Evolutionary conservation across 2,113 vertebrate species (phyloP).

Genomic region (Lycaon pictus): DNA sequence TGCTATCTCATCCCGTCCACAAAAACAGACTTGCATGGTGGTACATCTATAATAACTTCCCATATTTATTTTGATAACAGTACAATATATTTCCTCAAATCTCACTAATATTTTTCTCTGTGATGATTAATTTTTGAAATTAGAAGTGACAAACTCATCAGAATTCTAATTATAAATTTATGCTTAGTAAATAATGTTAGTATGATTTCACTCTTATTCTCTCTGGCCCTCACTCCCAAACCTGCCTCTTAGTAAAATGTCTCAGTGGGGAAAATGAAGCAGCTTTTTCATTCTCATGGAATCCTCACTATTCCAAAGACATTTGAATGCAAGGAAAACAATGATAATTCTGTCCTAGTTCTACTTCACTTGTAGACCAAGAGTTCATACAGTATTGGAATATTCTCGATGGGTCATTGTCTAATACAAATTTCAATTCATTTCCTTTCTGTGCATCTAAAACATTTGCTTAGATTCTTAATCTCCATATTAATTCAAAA

Average conservation of each 20-base stretch:
- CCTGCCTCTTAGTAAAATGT: not conserved
- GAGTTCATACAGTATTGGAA: not conserved
- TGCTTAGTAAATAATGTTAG: not conserved
- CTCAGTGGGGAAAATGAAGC: not conserved
- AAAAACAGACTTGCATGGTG: not conserved
- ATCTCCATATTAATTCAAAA: constrained; percentile 27
- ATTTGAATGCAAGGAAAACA: constrained; percentile 33
- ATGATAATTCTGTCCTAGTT: constrained; percentile 13
- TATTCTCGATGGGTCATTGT: not conserved
- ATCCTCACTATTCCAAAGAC: constrained; percentile 27
- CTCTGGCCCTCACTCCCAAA: not conserved
- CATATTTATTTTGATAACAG: not conserved
- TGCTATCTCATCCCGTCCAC: not conserved
- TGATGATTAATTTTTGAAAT: constrained; percentile 36
- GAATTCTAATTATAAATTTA: not conserved
- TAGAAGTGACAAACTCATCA: not conserved
- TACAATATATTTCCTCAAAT: not conserved
- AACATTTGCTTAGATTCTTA: constrained; percentile 18
- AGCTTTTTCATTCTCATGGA: not conserved
- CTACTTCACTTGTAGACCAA: not conserved
- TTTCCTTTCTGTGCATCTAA: not conserved
- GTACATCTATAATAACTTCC: not conserved
- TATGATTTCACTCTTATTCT: not conserved
- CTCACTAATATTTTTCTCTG: not conserved
- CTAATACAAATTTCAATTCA: constrained; percentile 33